These are phyloP conservation scores for Brassicogethes aeneus DNA, from an alignment of 2,888 invertebrate genomes.

Conservation along the genomic window DNA sequence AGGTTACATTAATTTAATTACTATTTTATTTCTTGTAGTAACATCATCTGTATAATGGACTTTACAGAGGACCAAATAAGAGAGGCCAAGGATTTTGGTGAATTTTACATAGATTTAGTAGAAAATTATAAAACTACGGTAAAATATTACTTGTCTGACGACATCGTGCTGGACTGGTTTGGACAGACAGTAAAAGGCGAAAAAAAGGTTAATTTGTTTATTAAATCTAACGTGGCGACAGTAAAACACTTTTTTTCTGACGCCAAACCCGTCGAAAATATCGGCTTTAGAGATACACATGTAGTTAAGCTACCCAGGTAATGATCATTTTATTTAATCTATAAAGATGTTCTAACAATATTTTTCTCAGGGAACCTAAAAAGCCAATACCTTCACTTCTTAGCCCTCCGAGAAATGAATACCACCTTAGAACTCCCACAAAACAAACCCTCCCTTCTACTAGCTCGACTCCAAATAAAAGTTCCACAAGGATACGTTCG, in stretches of 20 bases:
- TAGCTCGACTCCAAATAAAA: constrained; percentile 9
- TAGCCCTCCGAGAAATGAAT: constrained; percentile 21
- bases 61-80: constrained; percentile 23
- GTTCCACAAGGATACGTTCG: neutral
- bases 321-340: constrained; percentile 8
- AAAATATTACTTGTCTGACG: constrained; percentile 32
- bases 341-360: too few species aligned
- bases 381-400: constrained; percentile 15
- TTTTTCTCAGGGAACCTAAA: constrained; percentile 15
- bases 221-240: constrained; percentile 43
- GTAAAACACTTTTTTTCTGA: constrained; percentile 30
- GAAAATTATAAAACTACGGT: constrained; percentile 32
- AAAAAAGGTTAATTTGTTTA: constrained; percentile 48
- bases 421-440: constrained; percentile 20
- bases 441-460: constrained; percentile 19
- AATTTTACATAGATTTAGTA: constrained; percentile 35
- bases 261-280: constrained; percentile 27
- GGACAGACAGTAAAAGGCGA: constrained; percentile 52
- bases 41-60: too few species aligned
- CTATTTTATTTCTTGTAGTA: too few species aligned
- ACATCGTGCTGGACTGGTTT: constrained; percentile 53
- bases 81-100: constrained; percentile 30
- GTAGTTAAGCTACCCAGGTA: constrained; percentile 28
- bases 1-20: too few species aligned
- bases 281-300: constrained; percentile 35